phyloP scores from a whole-genome alignment of 2,888 invertebrate species.

The Cantharis rufa region DNA sequence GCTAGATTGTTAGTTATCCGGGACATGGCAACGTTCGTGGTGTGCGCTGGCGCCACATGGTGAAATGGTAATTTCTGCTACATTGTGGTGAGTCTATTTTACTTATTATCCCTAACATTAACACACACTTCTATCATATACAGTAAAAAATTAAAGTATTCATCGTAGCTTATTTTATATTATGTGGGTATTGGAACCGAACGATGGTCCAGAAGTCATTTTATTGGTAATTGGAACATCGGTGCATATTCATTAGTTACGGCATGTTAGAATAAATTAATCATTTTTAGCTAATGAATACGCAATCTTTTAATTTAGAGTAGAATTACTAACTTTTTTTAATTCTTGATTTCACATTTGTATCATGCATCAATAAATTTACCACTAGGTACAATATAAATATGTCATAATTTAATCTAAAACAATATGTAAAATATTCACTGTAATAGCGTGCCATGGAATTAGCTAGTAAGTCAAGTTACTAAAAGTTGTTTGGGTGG shows the following conservation, averaged over 20 bases:
- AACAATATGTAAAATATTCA: background rate
- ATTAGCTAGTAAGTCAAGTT: background rate
- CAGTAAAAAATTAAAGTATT: slow-evolving; percentile 34
- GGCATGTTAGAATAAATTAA: slow-evolving; percentile 23
- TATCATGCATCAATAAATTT: background rate
- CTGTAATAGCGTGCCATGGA: background rate
- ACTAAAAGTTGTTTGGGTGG: background rate
- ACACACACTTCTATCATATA: slow-evolving; percentile 40
- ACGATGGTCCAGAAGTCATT: slow-evolving; percentile 23
- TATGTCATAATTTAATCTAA: background rate
- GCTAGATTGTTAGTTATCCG: slow-evolving; percentile 54
- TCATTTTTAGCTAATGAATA: slow-evolving; percentile 11
- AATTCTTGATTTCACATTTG: background rate
- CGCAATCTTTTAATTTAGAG: background rate
- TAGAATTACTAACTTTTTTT: slow-evolving; percentile 2
- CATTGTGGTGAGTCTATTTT: slow-evolving; percentile 57
- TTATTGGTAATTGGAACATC: slow-evolving; percentile 22
- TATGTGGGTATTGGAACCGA: slow-evolving; percentile 40
- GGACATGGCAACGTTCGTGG: slow-evolving; percentile 54
- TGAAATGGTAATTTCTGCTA: slow-evolving; percentile 55
- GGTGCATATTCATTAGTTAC: slow-evolving; percentile 28
- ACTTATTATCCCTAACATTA: slow-evolving; percentile 47
- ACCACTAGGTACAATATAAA: background rate
- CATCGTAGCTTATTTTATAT: slow-evolving; percentile 31
- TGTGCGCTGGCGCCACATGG: slow-evolving; percentile 54